phyloP scores from a whole-genome alignment of 2,797 vertebrate species.

The Cercopithecus mitis region DNA sequence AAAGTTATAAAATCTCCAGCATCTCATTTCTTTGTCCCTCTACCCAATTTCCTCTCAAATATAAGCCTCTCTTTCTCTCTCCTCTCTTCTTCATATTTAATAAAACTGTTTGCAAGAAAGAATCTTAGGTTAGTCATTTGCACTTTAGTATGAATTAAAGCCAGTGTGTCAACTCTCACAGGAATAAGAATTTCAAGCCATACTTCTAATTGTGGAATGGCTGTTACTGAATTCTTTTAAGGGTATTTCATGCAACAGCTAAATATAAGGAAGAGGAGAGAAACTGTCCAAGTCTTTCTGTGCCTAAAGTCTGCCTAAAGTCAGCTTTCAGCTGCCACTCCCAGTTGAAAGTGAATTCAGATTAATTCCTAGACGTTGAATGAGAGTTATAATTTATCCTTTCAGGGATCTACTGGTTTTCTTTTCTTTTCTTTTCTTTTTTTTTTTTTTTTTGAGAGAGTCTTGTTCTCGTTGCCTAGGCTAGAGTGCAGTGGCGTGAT shows the following conservation, averaged over 20 bases:
- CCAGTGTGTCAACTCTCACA: slow-evolving; percentile 19
- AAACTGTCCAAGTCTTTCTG: background rate
- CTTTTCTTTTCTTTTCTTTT: too few relatives aligned
- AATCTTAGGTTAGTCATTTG: background rate
- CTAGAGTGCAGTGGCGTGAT: too few relatives aligned
- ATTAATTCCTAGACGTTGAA: slow-evolving; percentile 41
- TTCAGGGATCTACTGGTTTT: background rate
- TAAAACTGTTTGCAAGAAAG: background rate
- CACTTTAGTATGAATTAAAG: slow-evolving; percentile 47
- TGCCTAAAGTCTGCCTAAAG: background rate
- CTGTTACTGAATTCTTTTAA: slow-evolving; percentile 31
- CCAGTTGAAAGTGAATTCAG: slow-evolving; percentile 54
- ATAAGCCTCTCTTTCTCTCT: background rate
- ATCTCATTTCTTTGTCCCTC: background rate
- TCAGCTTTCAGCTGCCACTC: slow-evolving; percentile 46
- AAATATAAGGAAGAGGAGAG: background rate
- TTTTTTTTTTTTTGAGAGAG: too few relatives aligned
- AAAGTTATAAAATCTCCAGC: background rate
- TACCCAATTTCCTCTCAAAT: background rate
- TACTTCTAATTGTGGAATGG: slow-evolving; percentile 14
- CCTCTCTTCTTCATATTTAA: background rate
- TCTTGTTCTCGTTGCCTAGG: too few relatives aligned
- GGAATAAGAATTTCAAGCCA: slow-evolving; percentile 33
- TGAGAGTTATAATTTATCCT: slow-evolving; percentile 53
- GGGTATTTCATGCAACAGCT: background rate